Conservation (phyloP, 2,113 vertebrate species). For the Panurus biarmicus region DNA sequence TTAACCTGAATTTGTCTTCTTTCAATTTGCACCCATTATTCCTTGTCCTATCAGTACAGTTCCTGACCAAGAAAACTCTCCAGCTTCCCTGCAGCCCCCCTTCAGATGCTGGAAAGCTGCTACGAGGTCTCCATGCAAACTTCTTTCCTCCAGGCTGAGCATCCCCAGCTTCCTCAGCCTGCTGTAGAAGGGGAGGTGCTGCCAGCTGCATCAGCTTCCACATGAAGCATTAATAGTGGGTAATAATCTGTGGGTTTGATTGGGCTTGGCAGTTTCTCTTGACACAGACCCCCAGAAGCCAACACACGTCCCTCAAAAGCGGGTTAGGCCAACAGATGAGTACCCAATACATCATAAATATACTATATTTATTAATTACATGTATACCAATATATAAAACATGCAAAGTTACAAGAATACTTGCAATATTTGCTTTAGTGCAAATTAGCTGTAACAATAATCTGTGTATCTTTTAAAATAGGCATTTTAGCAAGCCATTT, state of each 20-base stretch:
- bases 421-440: not conserved
- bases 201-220: not conserved
- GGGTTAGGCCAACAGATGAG: not conserved
- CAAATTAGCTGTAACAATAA: not conserved
- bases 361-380: not conserved
- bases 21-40: not conserved
- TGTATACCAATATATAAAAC: not conserved
- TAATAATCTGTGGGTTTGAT: not conserved
- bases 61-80: not conserved
- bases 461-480: not conserved
- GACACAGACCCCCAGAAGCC: not conserved
- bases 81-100: not conserved
- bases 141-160: not conserved
- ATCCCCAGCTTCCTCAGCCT: not conserved
- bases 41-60: not conserved
- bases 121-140: not conserved
- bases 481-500: not conserved
- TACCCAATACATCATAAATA: not conserved
- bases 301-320: fast-evolving
- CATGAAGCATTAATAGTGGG: not conserved
- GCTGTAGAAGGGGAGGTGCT: not conserved
- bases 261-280: not conserved
- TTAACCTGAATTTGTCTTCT: not conserved
- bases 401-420: not conserved
- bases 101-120: not conserved